Evolutionary conservation across 2,888 invertebrate genomes (phyloP), one percentile per base, ranked within the genome.

Genomic region (Andrena flavipes): DNA sequence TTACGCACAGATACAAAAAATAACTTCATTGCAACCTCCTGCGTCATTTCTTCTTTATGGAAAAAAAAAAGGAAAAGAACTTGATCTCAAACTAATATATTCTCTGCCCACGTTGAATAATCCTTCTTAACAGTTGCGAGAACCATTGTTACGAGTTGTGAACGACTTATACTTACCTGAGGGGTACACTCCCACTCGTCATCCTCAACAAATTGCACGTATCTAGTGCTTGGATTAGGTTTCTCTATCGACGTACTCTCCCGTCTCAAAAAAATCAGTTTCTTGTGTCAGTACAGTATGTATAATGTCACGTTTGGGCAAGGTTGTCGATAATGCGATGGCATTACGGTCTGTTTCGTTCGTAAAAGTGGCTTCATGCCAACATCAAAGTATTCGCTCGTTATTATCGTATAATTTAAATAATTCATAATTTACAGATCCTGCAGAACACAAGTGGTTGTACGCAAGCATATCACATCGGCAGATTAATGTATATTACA

Each of bases 121-220:
- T 67, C 35, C 35, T n/a, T 35, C 60, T 51, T n/a, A 26, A 68
- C 29, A 70, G 42, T 80, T 49, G 80, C 74, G 67, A 80, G 76
- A 76, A 65, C 60, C 42, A 71, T 64, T 76, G 86, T 90, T 85
- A 89, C 89, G 90, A 92, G 89, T 84, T 88, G 90, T 89, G 90
- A 92, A 88, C 87, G 91, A 92, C 90, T 87, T 89, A 89, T 92
- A 92, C 92, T 92, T 92, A 92, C 92, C 92, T 92, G 88, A 89
- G 87, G 87, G 87, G 87, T 48, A 82, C 71, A 83, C 76, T 88
- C 82, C 87, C 79, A 76, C 76, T 76, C 65, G 69, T 80, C 67
- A 74, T 70, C 70, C 74, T 83, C 82, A 77, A 90, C 73, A 76
- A 78, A 85, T 85, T 87, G 85, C 86, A 87, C 82, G 56, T 54